These are phyloP conservation scores for Mesoclemmys tuberculata DNA, from an alignment of 2,113 vertebrate species.

Conservation along the genomic window DNA sequence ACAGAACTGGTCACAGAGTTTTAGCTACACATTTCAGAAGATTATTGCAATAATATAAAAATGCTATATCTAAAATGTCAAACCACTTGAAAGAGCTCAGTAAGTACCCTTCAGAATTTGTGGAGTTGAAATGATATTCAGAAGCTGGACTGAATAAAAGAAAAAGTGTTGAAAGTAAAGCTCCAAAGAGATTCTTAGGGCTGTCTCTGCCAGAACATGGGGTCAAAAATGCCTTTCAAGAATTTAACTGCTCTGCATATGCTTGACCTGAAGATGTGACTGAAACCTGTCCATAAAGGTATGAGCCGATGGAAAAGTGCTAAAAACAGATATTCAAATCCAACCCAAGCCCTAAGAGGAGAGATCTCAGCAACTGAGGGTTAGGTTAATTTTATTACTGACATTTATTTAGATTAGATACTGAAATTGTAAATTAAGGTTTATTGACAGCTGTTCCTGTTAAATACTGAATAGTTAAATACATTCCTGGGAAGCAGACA, in stretches of 20 bases:
- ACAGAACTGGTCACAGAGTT: background rate
- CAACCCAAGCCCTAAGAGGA: fast-evolving
- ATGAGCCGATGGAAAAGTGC: background rate
- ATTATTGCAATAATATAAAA: background rate
- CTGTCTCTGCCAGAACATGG: background rate
- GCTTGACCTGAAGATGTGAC: background rate
- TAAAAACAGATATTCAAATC: background rate
- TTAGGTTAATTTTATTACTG: background rate
- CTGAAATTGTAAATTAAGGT: background rate
- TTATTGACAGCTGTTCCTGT: background rate
- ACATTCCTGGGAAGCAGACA: background rate
- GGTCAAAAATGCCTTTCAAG: background rate
- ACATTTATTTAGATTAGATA: background rate
- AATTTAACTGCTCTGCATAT: background rate
- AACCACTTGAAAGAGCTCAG: conserved; percentile 1
- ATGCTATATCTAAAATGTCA: conserved; percentile 9
- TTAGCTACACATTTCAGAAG: conserved; percentile 56
- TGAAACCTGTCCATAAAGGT: background rate
- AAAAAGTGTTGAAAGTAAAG: conserved; percentile 6
- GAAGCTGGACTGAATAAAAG: background rate
- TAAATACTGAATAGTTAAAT: background rate
- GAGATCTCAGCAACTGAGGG: background rate
- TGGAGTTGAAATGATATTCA: background rate
- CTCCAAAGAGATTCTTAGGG: background rate
- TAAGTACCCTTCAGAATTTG: background rate